Conservation (phyloP, 2,888 invertebrate species). For the Sinhomidia bicolor region DNA sequence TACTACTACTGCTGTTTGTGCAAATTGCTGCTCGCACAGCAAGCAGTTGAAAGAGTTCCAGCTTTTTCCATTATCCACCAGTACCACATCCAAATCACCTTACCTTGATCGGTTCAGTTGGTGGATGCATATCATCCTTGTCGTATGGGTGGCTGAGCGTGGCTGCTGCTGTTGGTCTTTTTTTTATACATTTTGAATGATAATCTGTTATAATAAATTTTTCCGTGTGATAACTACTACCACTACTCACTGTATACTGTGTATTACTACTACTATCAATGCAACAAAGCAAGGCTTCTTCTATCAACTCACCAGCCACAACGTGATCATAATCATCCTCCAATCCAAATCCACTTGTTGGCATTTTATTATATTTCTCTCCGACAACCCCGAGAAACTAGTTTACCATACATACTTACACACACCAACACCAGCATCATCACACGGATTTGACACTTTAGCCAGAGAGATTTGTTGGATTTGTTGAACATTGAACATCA, state of each 20-base stretch:
- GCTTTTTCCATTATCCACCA: slow-evolving; percentile 24
- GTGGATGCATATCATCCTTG: slow-evolving; percentile 54
- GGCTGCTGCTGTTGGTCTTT: slow-evolving; percentile 42
- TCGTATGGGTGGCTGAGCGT: slow-evolving; percentile 51
- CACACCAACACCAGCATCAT: neutral
- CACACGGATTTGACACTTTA: slow-evolving; percentile 37
- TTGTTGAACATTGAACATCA: neutral
- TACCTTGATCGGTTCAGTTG: slow-evolving; percentile 48
- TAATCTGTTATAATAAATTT: neutral
- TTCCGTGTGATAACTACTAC: slow-evolving; percentile 1
- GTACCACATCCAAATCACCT: slow-evolving; percentile 43
- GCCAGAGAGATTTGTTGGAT: slow-evolving; percentile 1
- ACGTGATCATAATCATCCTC: neutral
- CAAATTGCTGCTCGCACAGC: neutral
- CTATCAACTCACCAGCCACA: neutral
- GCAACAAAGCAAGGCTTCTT: neutral
- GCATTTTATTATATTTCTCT: slow-evolving; percentile 39
- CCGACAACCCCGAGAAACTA: slow-evolving; percentile 60
- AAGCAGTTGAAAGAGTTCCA: slow-evolving; percentile 16
- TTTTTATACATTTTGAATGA: slow-evolving; percentile 23
- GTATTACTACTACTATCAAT: neutral
- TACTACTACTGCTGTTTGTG: no score
- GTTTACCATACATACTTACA: slow-evolving; percentile 28
- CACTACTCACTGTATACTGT: neutral
- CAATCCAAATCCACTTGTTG: slow-evolving; percentile 55